Conservation (phyloP, 53 echinoderm and acorn worm genomes). For the Zoroaster sp. region DNA sequence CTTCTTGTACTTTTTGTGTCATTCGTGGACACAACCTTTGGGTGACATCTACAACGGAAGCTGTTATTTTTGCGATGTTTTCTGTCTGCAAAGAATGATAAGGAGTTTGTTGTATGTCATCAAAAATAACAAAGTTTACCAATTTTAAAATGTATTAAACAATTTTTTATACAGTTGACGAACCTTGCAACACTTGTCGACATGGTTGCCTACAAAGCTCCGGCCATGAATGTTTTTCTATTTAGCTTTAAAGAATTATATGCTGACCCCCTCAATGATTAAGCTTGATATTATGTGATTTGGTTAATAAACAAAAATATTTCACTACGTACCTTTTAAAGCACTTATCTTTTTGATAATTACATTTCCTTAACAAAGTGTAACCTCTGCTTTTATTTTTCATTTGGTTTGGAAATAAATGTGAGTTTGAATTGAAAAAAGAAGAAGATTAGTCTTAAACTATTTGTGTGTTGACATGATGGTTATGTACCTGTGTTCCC, state of each 20-base stretch:
- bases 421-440: too few species aligned
- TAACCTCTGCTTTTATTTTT: too few species aligned
- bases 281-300: neutral
- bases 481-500: neutral
- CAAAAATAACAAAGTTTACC: too few species aligned
- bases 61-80: neutral
- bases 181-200: constrained; percentile 44
- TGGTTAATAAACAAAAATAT: too few species aligned
- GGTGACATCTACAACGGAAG: neutral
- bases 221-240: too few species aligned
- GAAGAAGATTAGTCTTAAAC: neutral
- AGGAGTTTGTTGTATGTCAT: neutral
- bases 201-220: constrained; percentile 32
- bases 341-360: too few species aligned
- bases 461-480: neutral
- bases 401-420: too few species aligned
- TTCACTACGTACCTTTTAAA: too few species aligned
- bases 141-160: neutral
- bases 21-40: neutral
- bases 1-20: neutral
- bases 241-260: too few species aligned
- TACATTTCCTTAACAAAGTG: too few species aligned
- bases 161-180: neutral
- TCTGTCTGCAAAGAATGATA: neutral
- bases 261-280: neutral